Conservation (phyloP, 92 coral and sea anemone genomes). For the Diadumene lineata region DNA sequence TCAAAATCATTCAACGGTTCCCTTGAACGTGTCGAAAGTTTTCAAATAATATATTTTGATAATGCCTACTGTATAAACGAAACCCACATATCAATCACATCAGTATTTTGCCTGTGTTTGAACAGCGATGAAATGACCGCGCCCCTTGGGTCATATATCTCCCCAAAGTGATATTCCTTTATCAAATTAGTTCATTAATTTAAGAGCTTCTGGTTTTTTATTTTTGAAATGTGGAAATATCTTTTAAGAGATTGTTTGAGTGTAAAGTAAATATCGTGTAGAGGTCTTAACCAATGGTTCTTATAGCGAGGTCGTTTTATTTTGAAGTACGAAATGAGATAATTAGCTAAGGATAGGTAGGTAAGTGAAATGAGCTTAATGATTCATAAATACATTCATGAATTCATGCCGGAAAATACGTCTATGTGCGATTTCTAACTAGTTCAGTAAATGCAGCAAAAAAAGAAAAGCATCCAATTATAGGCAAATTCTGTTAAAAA, state of each 20-base stretch:
- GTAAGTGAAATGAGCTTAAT: neutral
- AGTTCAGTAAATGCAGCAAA: too few species aligned
- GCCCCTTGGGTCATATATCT: neutral
- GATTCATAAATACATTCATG: too few species aligned
- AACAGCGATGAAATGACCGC: neutral
- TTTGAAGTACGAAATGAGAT: constrained; percentile 1
- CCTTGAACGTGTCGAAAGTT: neutral
- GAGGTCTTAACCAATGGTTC: neutral
- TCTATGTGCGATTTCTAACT: too few species aligned
- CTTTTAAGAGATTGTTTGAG: constrained; percentile 12
- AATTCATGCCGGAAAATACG: too few species aligned
- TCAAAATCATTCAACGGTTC: too few species aligned
- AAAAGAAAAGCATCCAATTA: too few species aligned
- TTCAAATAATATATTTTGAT: neutral
- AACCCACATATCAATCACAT: neutral
- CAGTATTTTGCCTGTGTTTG: neutral
- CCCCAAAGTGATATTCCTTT: neutral
- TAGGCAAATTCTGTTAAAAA: too few species aligned
- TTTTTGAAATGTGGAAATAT: neutral
- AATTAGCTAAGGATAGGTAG: neutral
- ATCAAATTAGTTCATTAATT: constrained; percentile 17
- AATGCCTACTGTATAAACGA: neutral
- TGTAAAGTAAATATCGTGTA: neutral
- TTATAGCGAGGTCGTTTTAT: neutral
- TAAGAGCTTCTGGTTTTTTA: constrained; percentile 33